Evolutionary conservation across 1,140 invertebrate genomes (phyloP), one percentile per base, ranked within the genome.

Genomic region (Tyrophagus putrescentiae): DNA sequence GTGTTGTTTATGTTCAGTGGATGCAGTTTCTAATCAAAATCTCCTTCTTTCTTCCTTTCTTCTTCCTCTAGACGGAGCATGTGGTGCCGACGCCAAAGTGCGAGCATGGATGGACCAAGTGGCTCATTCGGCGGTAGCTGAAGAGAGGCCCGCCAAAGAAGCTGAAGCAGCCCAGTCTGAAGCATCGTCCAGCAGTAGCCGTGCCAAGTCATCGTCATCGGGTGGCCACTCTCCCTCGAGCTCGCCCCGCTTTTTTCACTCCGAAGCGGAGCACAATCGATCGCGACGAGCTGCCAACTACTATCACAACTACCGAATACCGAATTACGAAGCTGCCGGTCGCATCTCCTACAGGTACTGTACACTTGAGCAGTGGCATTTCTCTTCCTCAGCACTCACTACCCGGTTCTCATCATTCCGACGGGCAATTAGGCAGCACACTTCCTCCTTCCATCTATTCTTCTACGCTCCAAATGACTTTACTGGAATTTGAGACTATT

Each of bases 51-150:
- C 52, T 31, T 9, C 36, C 9, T 6, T 54, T 54, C n/a, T 7
- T 21, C 31, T 48, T 48, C 45, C 7, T 48, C 31, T 9, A 57
- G 57, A 59, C 23, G 81, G 79, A 62, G 88, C 87, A 7, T 92
- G 88, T 73, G 90, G 88, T 42, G 81, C 90, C 34, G 88, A 80
- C 11, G 84, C 87, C 61, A 83, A 88, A 60, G 79, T 90, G 27
- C 79, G 82, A 58, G 79, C 87, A 66, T 93, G 88, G 87, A 95
- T 96, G 91, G 81, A 91, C 63, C 77, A 76, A 62, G 81, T 95
- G 64, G 88, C 93, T 71, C 86, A 88, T 74, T 89, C 88, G 9
- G 87, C 80, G 0, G 79, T 80, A 33, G 57, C 62, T 53, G 80
- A 83, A 4, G 18, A 59, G 18, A 21, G 32, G 54, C 36, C 42